Percentiles rank a stretch among this genome's conserved stretches.
Conservation (phyloP, 2,888 invertebrate genomes). For the Lepidochrysops patricia region DNA sequence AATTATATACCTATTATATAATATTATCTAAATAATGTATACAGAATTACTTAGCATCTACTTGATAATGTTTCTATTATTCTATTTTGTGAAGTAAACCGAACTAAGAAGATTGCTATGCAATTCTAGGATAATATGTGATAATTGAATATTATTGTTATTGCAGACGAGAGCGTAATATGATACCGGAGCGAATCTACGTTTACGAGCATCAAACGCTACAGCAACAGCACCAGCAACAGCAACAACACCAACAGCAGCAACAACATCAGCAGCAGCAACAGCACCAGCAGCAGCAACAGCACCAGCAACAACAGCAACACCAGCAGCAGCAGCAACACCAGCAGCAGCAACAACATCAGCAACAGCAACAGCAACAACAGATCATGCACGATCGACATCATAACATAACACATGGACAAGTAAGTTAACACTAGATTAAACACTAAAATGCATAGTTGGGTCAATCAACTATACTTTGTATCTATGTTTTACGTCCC, state of each 20-base stretch:
- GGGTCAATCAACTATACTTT: no score
- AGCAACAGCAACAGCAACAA: constrained; percentile 34
- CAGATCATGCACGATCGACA: constrained; percentile 41
- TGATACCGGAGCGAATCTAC: constrained; percentile 51
- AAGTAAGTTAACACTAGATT: constrained; percentile 31
- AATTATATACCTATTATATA: no score
- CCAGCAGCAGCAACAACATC: constrained; percentile 37
- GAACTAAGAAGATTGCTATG: no score
- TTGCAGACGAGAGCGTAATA: constrained; percentile 41
- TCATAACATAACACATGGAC: constrained; percentile 33
- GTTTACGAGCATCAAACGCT: constrained; percentile 38
- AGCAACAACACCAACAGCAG: background rate
- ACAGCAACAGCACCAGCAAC: background rate
- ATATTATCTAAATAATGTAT: no score
- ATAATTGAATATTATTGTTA: background rate
- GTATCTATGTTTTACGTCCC: no score
- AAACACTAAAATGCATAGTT: no score
- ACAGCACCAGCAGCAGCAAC: constrained; percentile 41
- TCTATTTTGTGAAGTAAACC: no score
- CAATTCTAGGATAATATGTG: background rate
- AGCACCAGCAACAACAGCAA: constrained; percentile 32
- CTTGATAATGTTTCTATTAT: no score
- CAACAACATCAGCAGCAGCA: constrained; percentile 34
- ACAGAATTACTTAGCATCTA: no score
- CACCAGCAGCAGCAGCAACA: constrained; percentile 30